Evolutionary conservation across 2,888 invertebrate genomes (phyloP), one percentile per base, ranked within the genome.

Genomic region (Xestia c-nigrum): DNA sequence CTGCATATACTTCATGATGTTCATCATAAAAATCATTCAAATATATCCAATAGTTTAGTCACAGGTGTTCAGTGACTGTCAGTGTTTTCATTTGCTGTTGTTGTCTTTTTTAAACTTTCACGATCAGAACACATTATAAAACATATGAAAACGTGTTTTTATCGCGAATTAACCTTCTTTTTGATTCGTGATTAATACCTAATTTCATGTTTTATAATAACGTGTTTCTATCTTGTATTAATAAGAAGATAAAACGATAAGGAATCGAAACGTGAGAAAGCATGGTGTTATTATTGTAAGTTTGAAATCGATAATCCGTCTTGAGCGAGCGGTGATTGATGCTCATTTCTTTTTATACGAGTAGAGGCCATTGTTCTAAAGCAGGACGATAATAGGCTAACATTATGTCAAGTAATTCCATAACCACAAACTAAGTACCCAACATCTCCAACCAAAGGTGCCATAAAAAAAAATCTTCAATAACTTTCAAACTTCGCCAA

Each of bases 401-500:
- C 6, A 57, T 14, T 43, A 46, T 21, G 6, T 47, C 3, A 66
- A 46, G 19, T 47, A 31, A 67, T 50, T 50, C 24, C 7, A 21
- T 7, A 31, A 38, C 5, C 6, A 50, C 21, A 67, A 50, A 24
- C 9, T 24, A 66, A 52, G 52, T 68, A 52, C 14, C 14, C 10
- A 65, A 47, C 16, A 72, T 66, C 9, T 31, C 21, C 38, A 12
- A 52, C 46, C 46, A 65, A 66, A 14, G 7, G 12, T n/a, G 31
- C 5, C n/a, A 3, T 65, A 40, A 24, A 69, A 24, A 69, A 64
- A 83, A 72, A 61, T 2, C 16, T 16, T 5, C 9, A 38, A 55
- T 46, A 71, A 74, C 21, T 63, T 73, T 31, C 31, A 57, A 69
- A 46, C 40, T 24, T 21, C 57, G 9, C n/a, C 46, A 84, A 84